phyloP scores from a whole-genome alignment of 1,140 invertebrate species.

The Sesamia nonagrioides region DNA sequence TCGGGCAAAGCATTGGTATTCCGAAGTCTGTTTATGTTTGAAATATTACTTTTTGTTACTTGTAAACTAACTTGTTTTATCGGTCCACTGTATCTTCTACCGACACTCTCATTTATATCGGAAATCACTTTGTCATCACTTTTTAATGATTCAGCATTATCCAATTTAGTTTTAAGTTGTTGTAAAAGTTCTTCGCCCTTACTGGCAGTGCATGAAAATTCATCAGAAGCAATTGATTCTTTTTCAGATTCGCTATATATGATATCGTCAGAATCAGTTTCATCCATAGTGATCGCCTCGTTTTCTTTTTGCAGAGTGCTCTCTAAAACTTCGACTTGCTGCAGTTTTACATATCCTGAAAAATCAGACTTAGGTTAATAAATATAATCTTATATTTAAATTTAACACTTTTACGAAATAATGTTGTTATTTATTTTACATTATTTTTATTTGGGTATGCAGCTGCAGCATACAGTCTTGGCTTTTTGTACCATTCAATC shows the following conservation, averaged over 20 bases:
- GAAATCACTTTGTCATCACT: conserved; percentile 42
- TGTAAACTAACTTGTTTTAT: conserved; percentile 62
- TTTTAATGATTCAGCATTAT: conserved; percentile 42
- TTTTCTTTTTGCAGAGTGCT: conserved; percentile 73
- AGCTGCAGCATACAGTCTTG: too few species aligned
- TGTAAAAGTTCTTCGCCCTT: conserved; percentile 67
- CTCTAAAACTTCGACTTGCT: conserved; percentile 85
- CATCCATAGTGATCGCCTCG: conserved; percentile 56
- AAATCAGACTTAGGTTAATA: conserved; percentile 23
- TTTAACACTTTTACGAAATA: background rate
- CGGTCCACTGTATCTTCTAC: conserved; percentile 66
- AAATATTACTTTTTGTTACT: conserved; percentile 61
- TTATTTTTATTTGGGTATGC: too few species aligned
- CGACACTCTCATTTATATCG: conserved; percentile 37
- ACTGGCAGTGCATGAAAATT: conserved; percentile 56
- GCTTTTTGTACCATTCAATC: too few species aligned
- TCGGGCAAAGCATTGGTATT: conserved; percentile 52
- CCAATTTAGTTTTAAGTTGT: conserved; percentile 66
- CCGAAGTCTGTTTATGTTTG: conserved; percentile 58
- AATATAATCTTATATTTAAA: background rate
- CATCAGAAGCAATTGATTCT: conserved; percentile 80
- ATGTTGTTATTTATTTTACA: background rate
- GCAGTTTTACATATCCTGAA: conserved; percentile 88
- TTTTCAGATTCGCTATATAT: conserved; percentile 81
- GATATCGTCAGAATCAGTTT: conserved; percentile 72